A percentile compares a stretch with the other conserved stretches of the same genome.
Evolutionary conservation across 2,888 invertebrate species (phyloP).

Genomic region (Peribatodes rhomboidaria): DNA sequence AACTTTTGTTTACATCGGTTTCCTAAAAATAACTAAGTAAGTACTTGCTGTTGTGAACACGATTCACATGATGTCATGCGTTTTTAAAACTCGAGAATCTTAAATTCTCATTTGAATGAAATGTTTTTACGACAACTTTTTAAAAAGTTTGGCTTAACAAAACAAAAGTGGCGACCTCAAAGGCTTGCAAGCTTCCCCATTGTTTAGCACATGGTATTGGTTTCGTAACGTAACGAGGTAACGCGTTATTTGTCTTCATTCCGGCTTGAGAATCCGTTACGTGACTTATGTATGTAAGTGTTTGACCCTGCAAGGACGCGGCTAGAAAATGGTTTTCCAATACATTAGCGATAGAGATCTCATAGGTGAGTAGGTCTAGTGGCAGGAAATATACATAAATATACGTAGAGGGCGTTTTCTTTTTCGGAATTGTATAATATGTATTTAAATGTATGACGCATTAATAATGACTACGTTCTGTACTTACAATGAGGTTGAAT

Average conservation of each 20-base stretch:
- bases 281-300: conserved; percentile 1
- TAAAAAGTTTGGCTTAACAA: neutral
- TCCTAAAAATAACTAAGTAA: neutral
- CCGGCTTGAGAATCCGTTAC: neutral
- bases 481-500: no score
- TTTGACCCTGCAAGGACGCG: conserved; percentile 16
- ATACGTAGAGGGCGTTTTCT: neutral
- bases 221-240: conserved; percentile 5
- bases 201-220: conserved; percentile 1
- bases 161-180: neutral
- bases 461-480: no score
- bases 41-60: neutral
- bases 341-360: neutral
- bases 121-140: neutral
- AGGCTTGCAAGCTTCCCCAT: conserved; percentile 2
- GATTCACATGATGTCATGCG: no score
- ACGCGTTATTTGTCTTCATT: conserved; percentile 16
- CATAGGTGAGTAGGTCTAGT: neutral
- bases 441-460: neutral
- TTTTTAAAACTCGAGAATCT: no score
- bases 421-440: neutral
- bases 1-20: neutral
- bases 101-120: no score
- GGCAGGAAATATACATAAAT: neutral
- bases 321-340: conserved; percentile 5